These are phyloP conservation scores for Conops quadrifasciatus DNA, from an alignment of 2,888 invertebrate genomes.

Conservation along the genomic window DNA sequence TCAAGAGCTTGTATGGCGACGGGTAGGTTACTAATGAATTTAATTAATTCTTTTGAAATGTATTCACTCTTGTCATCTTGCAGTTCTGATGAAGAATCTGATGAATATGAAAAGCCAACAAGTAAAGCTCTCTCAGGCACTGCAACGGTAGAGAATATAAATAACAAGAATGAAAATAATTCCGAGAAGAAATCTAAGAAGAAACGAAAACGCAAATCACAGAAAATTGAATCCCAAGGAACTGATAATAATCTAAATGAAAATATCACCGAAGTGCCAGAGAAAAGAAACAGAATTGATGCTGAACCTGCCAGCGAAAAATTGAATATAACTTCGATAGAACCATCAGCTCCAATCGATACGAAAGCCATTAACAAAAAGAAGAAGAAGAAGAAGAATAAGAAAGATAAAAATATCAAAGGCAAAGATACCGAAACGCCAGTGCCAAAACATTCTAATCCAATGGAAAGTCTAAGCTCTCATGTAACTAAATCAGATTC, in stretches of 20 bases:
- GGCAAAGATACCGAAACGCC: background rate
- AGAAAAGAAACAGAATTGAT: conserved; percentile 9
- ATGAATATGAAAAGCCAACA: conserved; percentile 48
- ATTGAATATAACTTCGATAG: background rate
- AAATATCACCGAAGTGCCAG: background rate
- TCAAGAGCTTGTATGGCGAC: conserved; percentile 77
- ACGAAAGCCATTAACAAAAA: conserved; percentile 35
- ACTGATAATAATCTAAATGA: background rate
- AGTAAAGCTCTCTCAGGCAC: background rate
- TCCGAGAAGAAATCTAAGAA: conserved; percentile 40
- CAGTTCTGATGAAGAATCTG: conserved; percentile 61
- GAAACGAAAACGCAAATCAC: conserved; percentile 41
- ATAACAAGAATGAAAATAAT: conserved; percentile 5
- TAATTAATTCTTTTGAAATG: conserved; percentile 21
- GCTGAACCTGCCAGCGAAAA: background rate
- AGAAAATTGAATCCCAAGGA: conserved; percentile 2
- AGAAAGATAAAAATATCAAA: conserved; percentile 31
- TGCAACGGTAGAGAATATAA: conserved; percentile 20
- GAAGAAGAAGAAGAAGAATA: conserved; percentile 40
- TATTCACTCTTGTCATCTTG: conserved; percentile 1
- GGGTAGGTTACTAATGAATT: conserved; percentile 46
- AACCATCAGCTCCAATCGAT: background rate
- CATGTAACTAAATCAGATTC: no score
- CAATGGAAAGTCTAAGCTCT: no score
- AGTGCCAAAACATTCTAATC: background rate